These are phyloP conservation scores for Parapsyche elsis DNA, from an alignment of 1,140 invertebrate species.

Conservation along the genomic window DNA sequence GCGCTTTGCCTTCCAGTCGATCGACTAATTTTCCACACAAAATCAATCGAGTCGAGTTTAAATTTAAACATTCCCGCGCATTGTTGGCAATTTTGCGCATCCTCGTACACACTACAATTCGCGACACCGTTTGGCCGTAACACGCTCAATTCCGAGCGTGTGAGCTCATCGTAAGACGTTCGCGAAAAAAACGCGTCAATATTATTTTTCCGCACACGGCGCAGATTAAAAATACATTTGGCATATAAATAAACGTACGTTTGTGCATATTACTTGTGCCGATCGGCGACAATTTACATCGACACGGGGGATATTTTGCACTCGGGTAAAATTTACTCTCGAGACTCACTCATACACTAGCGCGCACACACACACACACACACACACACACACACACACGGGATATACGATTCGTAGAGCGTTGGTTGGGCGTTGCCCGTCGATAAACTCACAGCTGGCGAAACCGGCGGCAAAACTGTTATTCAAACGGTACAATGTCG, in stretches of 20 bases:
- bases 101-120: neutral
- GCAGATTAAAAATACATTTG: too few species aligned
- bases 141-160: neutral
- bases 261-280: too few species aligned
- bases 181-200: too few species aligned
- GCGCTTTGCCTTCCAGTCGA: neutral
- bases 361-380: neutral
- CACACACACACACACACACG: neutral
- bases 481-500: neutral
- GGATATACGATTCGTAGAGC: too few species aligned
- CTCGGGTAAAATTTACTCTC: too few species aligned
- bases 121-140: neutral
- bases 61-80: neutral
- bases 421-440: conserved; percentile 27
- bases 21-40: neutral
- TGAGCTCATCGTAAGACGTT: neutral
- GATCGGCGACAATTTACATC: too few species aligned
- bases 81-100: too few species aligned
- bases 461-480: neutral
- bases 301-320: too few species aligned
- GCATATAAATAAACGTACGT: too few species aligned
- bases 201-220: too few species aligned
- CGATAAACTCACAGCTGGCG: neutral
- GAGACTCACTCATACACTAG: neutral
- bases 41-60: neutral